These are phyloP conservation scores for Caenorhabditis briggsae DNA, from an alignment of 1,140 invertebrate genomes.

Conservation along the genomic window DNA sequence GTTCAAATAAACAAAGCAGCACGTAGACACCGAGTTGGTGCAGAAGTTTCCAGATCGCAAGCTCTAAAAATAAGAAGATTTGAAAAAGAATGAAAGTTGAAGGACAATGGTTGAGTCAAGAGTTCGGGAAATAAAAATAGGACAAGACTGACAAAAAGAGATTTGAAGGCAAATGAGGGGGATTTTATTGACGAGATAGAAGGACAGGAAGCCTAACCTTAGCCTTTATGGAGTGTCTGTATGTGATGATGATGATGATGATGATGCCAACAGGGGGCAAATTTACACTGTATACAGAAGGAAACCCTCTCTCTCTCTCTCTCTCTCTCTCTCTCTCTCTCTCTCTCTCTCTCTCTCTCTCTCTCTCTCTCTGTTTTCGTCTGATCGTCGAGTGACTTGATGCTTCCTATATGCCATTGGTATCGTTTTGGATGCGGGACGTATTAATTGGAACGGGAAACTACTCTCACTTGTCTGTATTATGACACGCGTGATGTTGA, in stretches of 20 bases:
- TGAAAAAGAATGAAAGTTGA: too few relatives aligned
- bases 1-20: not conserved
- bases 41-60: too few relatives aligned
- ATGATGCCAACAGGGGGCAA: conserved; percentile 53
- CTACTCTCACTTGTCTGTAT: conserved; percentile 26
- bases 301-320: not conserved
- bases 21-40: not conserved
- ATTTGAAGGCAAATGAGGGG: not conserved
- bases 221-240: conserved; percentile 43
- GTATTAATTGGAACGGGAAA: conserved; percentile 55
- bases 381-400: conserved; percentile 23
- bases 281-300: conserved; percentile 53
- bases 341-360: conserved; percentile 25
- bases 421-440: conserved; percentile 48
- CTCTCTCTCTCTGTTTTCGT: conserved; percentile 4
- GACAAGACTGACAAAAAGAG: not conserved
- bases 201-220: conserved; percentile 31
- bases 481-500: conserved; percentile 37
- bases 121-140: not conserved
- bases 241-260: conserved; percentile 35
- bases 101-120: not conserved
- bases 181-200: not conserved
- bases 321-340: conserved; percentile 14
- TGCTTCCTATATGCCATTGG: conserved; percentile 28
- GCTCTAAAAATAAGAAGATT: too few relatives aligned